phyloP scores from a whole-genome alignment of 30 jellyfish, hydroid and myxozoan genomes.

The Hydra vulgaris region DNA sequence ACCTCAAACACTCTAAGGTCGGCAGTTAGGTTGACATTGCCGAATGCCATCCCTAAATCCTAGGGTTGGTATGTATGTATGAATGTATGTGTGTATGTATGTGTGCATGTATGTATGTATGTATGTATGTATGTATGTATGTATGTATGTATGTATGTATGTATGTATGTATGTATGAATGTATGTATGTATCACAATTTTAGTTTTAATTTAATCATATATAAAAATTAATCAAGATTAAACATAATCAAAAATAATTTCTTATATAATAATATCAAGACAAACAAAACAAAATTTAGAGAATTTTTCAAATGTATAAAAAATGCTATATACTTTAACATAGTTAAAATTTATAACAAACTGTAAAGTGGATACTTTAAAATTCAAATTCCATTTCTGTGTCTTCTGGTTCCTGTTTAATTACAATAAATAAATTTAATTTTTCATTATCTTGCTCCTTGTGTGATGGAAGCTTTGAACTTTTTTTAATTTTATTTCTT shows the following conservation, averaged over 20 bases:
- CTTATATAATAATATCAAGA: too few species aligned
- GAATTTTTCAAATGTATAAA: too few species aligned
- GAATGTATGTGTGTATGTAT: too few species aligned
- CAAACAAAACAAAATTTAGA: too few species aligned
- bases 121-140: background rate
- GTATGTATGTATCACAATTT: background rate
- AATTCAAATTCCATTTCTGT: conserved; percentile 15
- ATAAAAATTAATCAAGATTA: too few species aligned
- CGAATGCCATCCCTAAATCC: too few species aligned
- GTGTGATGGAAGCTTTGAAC: background rate
- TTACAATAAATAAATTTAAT: conserved; percentile 62
- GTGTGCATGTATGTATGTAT: background rate
- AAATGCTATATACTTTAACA: too few species aligned
- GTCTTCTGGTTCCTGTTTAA: conserved; percentile 62
- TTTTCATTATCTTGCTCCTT: conserved; percentile 27
- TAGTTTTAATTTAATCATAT: background rate
- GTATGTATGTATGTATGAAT: too few species aligned
- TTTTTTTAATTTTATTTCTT: background rate
- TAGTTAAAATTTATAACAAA: too few species aligned
- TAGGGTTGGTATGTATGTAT: background rate
- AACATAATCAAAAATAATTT: too few species aligned
- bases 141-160: background rate
- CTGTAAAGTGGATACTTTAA: background rate
- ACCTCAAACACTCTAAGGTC: too few species aligned
- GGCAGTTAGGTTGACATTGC: too few species aligned